Base-by-base conservation (phyloP, 2,888 invertebrate genomes). In the Drosophila rubida region DNA sequence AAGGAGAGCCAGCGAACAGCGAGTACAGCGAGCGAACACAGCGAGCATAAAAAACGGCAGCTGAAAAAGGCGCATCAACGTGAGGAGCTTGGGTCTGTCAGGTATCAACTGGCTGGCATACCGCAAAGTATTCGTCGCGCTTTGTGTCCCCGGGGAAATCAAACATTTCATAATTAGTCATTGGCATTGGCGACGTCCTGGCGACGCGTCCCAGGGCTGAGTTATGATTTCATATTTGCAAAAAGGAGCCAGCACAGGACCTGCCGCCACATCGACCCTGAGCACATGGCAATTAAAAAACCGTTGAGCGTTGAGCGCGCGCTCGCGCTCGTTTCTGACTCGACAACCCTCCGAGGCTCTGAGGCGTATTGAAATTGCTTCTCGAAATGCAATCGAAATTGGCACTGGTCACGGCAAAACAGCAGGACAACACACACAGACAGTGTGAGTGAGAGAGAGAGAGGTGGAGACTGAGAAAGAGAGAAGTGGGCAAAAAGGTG, bases 81-180 rank as follows among this genome's bases (percentile, higher is more conserved):
- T 71, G 69, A 75, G 75, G 46, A 46, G 74, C 77, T 68, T 66
- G 59, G 63, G 69, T 48, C 69, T 66, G 67, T 53, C 75, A 71
- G 78, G 64, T 78, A 78, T 64, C 11, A 53, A 22, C 49, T 64
- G 22, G 53, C 32, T 23, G 45, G 54, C 53, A 63, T 54, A 59
- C 69, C 69, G 64, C 64, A 81, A 77, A 78, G 80, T 80, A 78
- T 85, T 75, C 80, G 84, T 81, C 77, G 84, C 81, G 87, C 57
- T 79, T 75, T 71, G 44, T 55, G 62, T 74, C 85, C 80, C 90
- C 68, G 68, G 90, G 90, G 90, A 90, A 90, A 90, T 90, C 90
- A 90, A 90, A 90, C 86, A 90, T 90, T 90, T 89, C 87, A 89
- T 90, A 90, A 90, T 90, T 90, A 90, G 90, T 90, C 89, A 83